Percentiles rank a stretch among this genome's conserved stretches.
Conservation (phyloP, 2,888 invertebrate species). For the Euproctis similis region DNA sequence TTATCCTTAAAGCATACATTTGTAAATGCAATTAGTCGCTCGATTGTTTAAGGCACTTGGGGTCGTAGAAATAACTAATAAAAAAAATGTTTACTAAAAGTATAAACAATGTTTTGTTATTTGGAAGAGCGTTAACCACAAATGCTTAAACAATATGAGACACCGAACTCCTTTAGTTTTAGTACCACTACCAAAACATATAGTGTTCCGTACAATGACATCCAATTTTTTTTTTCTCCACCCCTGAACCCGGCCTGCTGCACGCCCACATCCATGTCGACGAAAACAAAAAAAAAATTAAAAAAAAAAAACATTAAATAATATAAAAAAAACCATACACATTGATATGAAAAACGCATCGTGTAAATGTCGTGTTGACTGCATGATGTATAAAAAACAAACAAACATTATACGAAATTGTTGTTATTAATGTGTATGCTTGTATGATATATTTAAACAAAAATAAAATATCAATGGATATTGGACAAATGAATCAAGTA, state of each 20-base stretch:
- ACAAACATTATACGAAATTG: slow-evolving; percentile 49
- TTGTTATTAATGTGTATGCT: slow-evolving; percentile 67
- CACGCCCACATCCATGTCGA: slow-evolving; percentile 67
- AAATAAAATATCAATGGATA: slow-evolving; percentile 35
- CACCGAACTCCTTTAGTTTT: slow-evolving; percentile 45
- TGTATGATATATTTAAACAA: slow-evolving; percentile 31
- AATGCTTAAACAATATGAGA: slow-evolving; percentile 36
- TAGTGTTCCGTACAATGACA: slow-evolving; percentile 73
- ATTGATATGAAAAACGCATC: slow-evolving; percentile 53
- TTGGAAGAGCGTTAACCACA: too few relatives aligned
- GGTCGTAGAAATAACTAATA: slow-evolving; percentile 15
- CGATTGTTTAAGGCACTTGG: slow-evolving; percentile 47
- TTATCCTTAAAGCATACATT: slow-evolving; percentile 47
- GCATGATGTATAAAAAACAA: slow-evolving; percentile 72
- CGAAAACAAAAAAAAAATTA: slow-evolving; percentile 54
- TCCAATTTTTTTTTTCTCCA: slow-evolving; percentile 69
- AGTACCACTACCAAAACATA: slow-evolving; percentile 47
- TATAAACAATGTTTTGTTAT: too few relatives aligned
- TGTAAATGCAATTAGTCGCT: slow-evolving; percentile 56
- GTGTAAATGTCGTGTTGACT: slow-evolving; percentile 71
- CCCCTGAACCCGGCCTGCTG: slow-evolving; percentile 68
- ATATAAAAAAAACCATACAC: slow-evolving; percentile 52
- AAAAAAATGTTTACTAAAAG: slow-evolving; percentile 1
- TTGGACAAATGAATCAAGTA: slow-evolving; percentile 65
- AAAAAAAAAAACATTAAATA: slow-evolving; percentile 22